These are phyloP conservation scores for Heliconius congener DNA, from an alignment of 1,140 invertebrate species.

Conservation along the genomic window DNA sequence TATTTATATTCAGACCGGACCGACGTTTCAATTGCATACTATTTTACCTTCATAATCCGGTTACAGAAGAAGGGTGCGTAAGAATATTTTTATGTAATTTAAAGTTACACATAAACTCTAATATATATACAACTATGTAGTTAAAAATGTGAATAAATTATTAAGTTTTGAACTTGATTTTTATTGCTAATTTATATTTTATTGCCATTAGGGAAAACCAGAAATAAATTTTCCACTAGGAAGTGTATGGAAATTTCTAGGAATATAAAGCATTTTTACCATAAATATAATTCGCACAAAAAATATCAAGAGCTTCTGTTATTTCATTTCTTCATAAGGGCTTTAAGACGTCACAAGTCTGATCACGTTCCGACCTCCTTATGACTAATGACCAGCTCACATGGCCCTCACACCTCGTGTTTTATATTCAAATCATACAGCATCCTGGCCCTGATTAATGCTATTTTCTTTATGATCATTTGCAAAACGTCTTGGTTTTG, in stretches of 20 bases:
- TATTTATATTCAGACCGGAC: conserved; percentile 74
- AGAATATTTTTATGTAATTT: conserved; percentile 49
- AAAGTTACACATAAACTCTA: conserved; percentile 10
- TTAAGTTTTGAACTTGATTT: background rate
- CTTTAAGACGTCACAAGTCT: conserved; percentile 42
- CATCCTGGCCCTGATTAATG: conserved; percentile 74
- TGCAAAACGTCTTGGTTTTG: conserved; percentile 25
- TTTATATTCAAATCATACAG: conserved; percentile 77
- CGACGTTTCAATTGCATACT: conserved; percentile 72
- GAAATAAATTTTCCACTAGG: background rate
- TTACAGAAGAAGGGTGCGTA: conserved; percentile 66
- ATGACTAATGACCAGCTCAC: conserved; percentile 75
- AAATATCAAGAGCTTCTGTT: conserved; percentile 28
- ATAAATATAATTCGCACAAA: background rate
- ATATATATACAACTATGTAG: no score
- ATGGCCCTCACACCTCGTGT: conserved; percentile 42
- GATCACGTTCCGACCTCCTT: conserved; percentile 62
- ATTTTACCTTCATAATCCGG: conserved; percentile 68
- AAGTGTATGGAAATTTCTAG: background rate
- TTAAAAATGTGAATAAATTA: no score
- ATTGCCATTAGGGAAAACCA: background rate
- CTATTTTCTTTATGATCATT: conserved; percentile 60
- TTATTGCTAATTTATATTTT: background rate
- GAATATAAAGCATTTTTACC: background rate
- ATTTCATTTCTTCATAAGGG: conserved; percentile 48